These are phyloP conservation scores for Numenius arquata DNA, from an alignment of 2,113 vertebrate genomes.

Conservation along the genomic window DNA sequence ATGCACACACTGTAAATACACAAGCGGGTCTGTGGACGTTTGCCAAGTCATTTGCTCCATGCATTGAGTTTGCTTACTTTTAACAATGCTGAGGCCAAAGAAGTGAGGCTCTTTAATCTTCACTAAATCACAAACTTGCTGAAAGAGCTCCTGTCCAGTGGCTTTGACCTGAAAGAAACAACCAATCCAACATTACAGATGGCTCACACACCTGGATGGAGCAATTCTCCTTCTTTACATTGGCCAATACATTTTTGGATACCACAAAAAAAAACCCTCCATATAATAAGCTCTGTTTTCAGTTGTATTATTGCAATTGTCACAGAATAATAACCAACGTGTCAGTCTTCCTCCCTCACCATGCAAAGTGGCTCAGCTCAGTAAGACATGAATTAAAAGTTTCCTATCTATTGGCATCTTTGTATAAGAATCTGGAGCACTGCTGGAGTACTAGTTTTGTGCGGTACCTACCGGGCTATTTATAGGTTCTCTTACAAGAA, in stretches of 20 bases:
- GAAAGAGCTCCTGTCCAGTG: slow-evolving; percentile 85
- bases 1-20: slow-evolving; percentile 58
- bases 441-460: not conserved
- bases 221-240: not conserved
- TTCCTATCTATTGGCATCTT: not conserved
- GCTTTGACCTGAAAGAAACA: slow-evolving; percentile 79
- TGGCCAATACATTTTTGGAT: not conserved
- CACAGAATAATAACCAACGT: not conserved
- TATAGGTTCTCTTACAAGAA: not conserved
- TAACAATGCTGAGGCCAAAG: slow-evolving; percentile 89
- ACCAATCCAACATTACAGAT: slow-evolving; percentile 10
- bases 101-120: slow-evolving; percentile 85
- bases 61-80: slow-evolving; percentile 75
- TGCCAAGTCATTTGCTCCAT: slow-evolving; percentile 45
- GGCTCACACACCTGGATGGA: not conserved
- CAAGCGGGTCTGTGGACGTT: not conserved
- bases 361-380: not conserved
- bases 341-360: not conserved
- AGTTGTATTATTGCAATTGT: not conserved
- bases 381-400: not conserved
- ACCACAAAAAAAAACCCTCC: not conserved
- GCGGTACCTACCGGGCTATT: not conserved
- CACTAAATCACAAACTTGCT: slow-evolving; percentile 76
- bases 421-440: not conserved
- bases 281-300: not conserved